Conservation (phyloP, 64 coral and sea anemone species). For the Dendronephthya gigantea region DNA sequence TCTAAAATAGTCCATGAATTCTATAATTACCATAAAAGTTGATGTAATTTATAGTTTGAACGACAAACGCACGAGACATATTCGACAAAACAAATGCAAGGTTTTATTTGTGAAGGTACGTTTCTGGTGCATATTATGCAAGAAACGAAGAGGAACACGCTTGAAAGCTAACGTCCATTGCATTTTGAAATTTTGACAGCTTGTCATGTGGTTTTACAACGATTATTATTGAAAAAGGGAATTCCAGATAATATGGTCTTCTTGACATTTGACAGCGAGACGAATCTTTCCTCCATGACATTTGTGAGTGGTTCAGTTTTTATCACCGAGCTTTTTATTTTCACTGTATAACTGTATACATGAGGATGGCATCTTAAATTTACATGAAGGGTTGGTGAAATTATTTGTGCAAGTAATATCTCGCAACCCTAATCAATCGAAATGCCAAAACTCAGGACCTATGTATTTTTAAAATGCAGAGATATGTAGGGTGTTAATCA, state of each 20-base stretch:
- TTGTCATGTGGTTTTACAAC: conserved; percentile 72
- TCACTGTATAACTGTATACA: not conserved
- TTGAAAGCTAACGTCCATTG: no score
- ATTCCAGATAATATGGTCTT: conserved; percentile 64
- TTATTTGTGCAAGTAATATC: no score
- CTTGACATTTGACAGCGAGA: conserved; percentile 71
- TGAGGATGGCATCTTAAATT: no score
- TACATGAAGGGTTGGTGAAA: no score
- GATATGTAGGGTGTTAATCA: not conserved
- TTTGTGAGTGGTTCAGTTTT: conserved; percentile 57
- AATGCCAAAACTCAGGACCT: no score
- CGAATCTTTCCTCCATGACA: conserved; percentile 55
- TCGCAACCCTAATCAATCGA: no score
- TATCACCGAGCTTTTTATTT: not conserved
- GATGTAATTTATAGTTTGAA: not conserved
- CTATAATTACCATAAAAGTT: not conserved
- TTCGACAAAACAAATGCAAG: not conserved
- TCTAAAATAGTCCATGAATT: no score
- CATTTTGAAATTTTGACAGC: conserved; percentile 24
- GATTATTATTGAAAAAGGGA: conserved; percentile 64
- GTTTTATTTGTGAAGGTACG: not conserved
- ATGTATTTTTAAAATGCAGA: no score
- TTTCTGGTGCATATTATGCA: no score
- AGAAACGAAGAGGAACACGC: no score
- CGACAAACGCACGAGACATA: not conserved